Percentiles rank a stretch among this genome's conserved stretches.
phyloP scores from a whole-genome alignment of 2,888 invertebrate genomes.

The Osedax frankpressi region DNA sequence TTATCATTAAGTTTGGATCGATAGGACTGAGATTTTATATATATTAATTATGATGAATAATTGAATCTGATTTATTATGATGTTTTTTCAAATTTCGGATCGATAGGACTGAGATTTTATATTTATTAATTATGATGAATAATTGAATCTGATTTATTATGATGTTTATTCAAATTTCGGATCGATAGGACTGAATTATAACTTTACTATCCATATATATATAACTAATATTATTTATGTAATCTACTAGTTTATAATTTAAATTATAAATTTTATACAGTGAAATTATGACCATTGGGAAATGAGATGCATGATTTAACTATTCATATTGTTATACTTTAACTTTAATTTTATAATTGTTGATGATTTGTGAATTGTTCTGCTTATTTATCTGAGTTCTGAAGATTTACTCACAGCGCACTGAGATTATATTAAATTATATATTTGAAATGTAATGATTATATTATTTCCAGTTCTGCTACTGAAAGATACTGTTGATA shows the following conservation, averaged over 20 bases:
- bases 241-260: neutral
- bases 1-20: neutral
- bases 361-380: neutral
- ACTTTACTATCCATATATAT: neutral
- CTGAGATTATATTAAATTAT: neutral
- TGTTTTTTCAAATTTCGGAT: neutral
- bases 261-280: neutral
- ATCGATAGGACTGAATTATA: neutral
- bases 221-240: neutral
- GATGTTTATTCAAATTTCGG: neutral
- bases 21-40: neutral
- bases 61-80: neutral
- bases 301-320: neutral
- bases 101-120: neutral
- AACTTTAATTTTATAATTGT: neutral
- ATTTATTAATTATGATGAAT: neutral
- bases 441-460: neutral
- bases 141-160: neutral
- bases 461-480: neutral
- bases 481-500: neutral
- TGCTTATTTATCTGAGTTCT: neutral
- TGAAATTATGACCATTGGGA: neutral
- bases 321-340: neutral
- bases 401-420: neutral
- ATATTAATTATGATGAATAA: neutral